Evolutionary conservation across 2,113 vertebrate species (phyloP).

Genomic region (Euleptes europaea): DNA sequence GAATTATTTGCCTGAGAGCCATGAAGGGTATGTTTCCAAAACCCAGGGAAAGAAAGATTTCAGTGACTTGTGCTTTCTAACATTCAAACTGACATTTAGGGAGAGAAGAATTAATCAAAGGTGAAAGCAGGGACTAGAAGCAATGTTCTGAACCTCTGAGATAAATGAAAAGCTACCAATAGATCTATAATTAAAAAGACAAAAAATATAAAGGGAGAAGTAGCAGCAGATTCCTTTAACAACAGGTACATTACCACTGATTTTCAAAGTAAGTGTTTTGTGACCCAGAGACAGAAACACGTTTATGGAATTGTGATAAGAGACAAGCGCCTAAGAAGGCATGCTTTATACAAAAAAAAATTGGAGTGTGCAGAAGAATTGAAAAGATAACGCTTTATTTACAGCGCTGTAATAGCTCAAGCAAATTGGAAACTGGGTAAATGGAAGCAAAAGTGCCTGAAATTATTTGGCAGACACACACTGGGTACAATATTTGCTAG

Average conservation of each 20-base stretch:
- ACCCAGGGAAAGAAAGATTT: neutral
- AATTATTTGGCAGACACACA: neutral
- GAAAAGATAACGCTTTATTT: slow-evolving; percentile 36
- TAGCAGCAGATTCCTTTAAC: neutral
- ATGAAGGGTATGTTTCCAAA: neutral
- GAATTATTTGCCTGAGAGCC: neutral
- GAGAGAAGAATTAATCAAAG: slow-evolving; percentile 25
- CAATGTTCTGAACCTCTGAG: slow-evolving; percentile 12
- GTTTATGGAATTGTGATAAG: slow-evolving; percentile 9
- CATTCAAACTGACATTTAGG: slow-evolving; percentile 34
- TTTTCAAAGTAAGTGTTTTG: slow-evolving; percentile 28
- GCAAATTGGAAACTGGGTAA: neutral
- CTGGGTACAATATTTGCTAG: neutral
- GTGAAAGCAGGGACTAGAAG: slow-evolving; percentile 15
- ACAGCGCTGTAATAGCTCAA: slow-evolving; percentile 8
- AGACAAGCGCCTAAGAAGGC: neutral
- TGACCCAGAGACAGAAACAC: neutral
- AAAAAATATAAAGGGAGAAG: neutral
- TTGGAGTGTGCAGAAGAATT: neutral
- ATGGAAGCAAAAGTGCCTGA: neutral
- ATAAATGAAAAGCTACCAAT: slow-evolving; percentile 24
- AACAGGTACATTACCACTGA: neutral
- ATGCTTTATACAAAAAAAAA: neutral
- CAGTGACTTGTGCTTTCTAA: neutral
- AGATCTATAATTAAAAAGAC: slow-evolving; percentile 41